Percentiles rank a stretch among this genome's conserved stretches.
These are phyloP conservation scores for Philaethria dido DNA, from an alignment of 2,888 invertebrate species.

Conservation along the genomic window DNA sequence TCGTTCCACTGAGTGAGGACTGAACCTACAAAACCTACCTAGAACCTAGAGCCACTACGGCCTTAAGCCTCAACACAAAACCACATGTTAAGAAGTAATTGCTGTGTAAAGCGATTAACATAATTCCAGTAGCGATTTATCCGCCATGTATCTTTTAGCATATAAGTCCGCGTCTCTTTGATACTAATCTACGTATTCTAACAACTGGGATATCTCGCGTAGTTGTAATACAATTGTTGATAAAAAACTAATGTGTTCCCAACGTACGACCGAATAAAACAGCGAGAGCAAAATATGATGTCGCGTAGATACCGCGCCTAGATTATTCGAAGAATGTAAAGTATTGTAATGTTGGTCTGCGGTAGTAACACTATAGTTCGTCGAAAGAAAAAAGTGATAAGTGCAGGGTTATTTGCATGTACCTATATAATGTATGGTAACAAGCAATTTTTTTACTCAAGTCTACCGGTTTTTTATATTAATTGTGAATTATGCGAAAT, in stretches of 20 bases:
- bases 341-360: background rate
- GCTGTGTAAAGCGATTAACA: constrained; percentile 18
- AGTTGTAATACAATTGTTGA: background rate
- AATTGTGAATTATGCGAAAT: too few relatives aligned
- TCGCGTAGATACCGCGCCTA: background rate
- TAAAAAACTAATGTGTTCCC: constrained; percentile 16
- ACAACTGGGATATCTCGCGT: constrained; percentile 18
- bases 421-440: too few relatives aligned
- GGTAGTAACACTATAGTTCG: too few relatives aligned
- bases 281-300: background rate
- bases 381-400: too few relatives aligned
- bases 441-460: too few relatives aligned
- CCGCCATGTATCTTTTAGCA: constrained; percentile 14
- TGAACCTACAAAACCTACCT: too few relatives aligned
- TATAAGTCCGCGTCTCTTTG: constrained; percentile 16
- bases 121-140: constrained; percentile 22
- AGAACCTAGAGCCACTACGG: too few relatives aligned
- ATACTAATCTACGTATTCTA: constrained; percentile 19
- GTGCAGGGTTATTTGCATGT: too few relatives aligned
- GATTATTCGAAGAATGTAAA: background rate
- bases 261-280: background rate
- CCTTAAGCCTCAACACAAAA: background rate
- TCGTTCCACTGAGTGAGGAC: too few relatives aligned
- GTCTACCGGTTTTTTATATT: too few relatives aligned
- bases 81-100: background rate